Percentiles rank a stretch among this genome's conserved stretches.
Evolutionary conservation across 2,888 invertebrate genomes (phyloP).

Genomic region (Rhorus exstirpatorius): DNA sequence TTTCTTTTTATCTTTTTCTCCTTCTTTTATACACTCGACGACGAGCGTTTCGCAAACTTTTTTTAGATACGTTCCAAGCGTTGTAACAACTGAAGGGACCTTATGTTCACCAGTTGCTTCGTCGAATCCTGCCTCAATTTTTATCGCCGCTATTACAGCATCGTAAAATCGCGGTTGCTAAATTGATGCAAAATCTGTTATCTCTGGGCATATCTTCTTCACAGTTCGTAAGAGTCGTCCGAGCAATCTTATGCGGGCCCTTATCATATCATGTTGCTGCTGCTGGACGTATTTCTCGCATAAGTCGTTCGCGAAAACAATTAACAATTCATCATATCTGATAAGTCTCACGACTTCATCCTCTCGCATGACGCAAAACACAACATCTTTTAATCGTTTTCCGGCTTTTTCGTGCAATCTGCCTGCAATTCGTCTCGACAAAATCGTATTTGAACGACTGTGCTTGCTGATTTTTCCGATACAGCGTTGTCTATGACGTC

Average conservation of each 20-base stretch:
- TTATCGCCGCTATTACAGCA: conserved; percentile 52
- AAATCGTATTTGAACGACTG: background rate
- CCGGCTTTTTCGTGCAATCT: conserved; percentile 32
- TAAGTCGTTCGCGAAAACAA: conserved; percentile 32
- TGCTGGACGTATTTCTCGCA: conserved; percentile 21
- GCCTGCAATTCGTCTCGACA: conserved; percentile 19
- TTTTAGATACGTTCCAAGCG: background rate
- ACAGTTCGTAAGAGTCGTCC: conserved; percentile 49
- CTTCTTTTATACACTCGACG: background rate
- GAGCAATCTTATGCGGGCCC: conserved; percentile 58
- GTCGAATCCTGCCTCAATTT: conserved; percentile 55
- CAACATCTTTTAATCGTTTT: conserved; percentile 22
- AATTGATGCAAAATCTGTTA: conserved; percentile 55
- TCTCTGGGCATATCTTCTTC: conserved; percentile 35
- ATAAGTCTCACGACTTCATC: conserved; percentile 32
- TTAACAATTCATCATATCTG: conserved; percentile 27
- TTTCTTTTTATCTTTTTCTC: background rate
- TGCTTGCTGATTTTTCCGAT: background rate
- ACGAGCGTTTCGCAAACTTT: background rate
- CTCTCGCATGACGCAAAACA: conserved; percentile 34
- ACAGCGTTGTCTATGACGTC: conserved; percentile 6
- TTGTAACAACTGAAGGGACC: background rate
- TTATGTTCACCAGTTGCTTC: conserved; percentile 6
- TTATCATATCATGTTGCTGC: conserved; percentile 68
- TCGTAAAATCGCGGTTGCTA: conserved; percentile 63